Base-by-base conservation (phyloP, 2,888 invertebrate genomes). In the Archips xylosteana region DNA sequence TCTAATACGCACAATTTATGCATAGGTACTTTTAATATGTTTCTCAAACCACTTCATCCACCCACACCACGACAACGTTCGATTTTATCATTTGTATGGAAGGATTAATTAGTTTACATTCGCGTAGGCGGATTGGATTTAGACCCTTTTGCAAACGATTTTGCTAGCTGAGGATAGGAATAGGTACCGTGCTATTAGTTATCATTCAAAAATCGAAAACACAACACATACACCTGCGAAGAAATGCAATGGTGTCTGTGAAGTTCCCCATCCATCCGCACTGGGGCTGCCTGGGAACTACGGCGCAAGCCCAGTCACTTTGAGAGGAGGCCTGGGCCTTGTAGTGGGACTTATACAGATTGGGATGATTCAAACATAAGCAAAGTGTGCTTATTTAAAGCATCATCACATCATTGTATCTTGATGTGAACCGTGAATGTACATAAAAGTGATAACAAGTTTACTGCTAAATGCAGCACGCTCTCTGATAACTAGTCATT, bases 341-440 rank as follows among this genome's bases (percentile, higher is more conserved):
- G 23, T 23, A 23, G 23, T 23, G 23, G 23, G 23, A 23, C 23
- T 23, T 23, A 23, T 23, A 23, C 23, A 23, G 23, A 23, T 1
- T 23, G 23, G 23, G 23, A 23, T 23, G 23, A 23, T 39, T 39
- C 6, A 39, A 39, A 39, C 39, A 39, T 61, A 51, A 23, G 12
- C 10, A 54, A 13, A 12, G 23, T 34, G 32, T 61, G 45, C 36
- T 67, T 63, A 57, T 15, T 9, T 54, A 54, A 57, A 42, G 36
- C 62, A n/a, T 13, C 13, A n/a, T n/a, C n/a, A 47, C 23, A 23
- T n/a, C n/a, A 47, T 23, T 73, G 63, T 39, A 42, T 36, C 47
- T 64, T 12, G 45, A 57, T 57, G 63, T 72, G 67, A 66, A 72
- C 36, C 45, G 57, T 64, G 59, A 64, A 65, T 34, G 45, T 47